Base-by-base conservation (phyloP, 2,113 vertebrate genomes). In the Bucco capensis region DNA sequence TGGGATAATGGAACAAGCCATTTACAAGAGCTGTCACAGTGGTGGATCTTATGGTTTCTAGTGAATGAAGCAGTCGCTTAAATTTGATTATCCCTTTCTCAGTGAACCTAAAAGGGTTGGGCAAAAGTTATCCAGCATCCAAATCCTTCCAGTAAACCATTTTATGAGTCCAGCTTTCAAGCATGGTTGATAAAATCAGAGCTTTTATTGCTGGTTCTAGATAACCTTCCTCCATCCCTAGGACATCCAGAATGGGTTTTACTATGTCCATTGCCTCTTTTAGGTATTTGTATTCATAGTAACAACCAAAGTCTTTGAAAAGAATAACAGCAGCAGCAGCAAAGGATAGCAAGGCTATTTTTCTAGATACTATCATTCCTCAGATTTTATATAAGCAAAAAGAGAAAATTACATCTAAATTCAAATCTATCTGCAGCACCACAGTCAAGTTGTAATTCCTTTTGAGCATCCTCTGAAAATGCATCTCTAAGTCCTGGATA, bases 51-150 rank as follows among this genome's bases (percentile, higher is more conserved):
- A 60, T 38, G 78, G 81, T 89, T 96, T 95, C 92, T 80, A 92
- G 80, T 37, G 89, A 92, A 86, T 94, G 93, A 94, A 94, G 44
- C 86, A 91, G 33, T 90, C 83, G 57, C 67, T 90, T 83, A 73
- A 57, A 92, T 88, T 88, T 92, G 54, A 95, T 94, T 97, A 92
- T 70, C 57, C 38, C 8, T 78, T 47, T 89, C 82, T 84, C 64
- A 51, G 54, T 37, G 64, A 42, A 57, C 58, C 64, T 80, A 88
- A 94, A 92, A 71, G 42, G 47, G 25, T 10, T 44, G 40, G 30
- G 25, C 8, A 22, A 66, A 87, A 74, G 64, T 54, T 69, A 88
- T 21, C 61, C 62, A 53, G 71, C 62, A 47, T 83, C 57, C 61
- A 86, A 64, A 77, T 61, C 57, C 66, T 90, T 57, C 69, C 69